These are phyloP conservation scores for Tetranychus piercei DNA, from an alignment of 2,888 invertebrate genomes.

Conservation along the genomic window DNA sequence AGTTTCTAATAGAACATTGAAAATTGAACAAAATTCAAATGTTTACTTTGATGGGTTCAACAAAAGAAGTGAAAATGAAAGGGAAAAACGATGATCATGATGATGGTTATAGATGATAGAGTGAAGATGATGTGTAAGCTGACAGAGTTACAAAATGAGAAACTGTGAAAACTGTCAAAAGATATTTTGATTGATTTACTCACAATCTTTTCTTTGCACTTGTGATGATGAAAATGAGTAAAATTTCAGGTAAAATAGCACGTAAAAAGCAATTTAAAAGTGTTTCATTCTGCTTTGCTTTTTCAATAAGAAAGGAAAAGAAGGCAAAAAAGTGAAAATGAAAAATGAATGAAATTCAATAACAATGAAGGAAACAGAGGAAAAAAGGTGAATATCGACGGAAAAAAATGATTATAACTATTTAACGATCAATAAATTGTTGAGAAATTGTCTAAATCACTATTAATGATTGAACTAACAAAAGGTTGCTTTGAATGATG, in stretches of 20 bases:
- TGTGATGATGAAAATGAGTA: not conserved
- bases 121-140: not conserved
- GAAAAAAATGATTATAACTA: not conserved
- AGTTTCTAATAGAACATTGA: no score
- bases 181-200: not conserved
- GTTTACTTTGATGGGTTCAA: no score
- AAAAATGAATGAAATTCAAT: not conserved
- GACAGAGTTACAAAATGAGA: not conserved
- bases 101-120: not conserved
- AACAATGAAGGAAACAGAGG: not conserved
- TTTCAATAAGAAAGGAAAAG: not conserved
- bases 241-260: not conserved
- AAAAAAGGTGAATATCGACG: not conserved
- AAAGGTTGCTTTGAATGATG: no score
- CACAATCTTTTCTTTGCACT: not conserved
- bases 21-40: no score
- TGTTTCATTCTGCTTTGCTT: not conserved
- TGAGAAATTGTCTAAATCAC: not conserved
- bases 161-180: not conserved
- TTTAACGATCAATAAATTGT: conserved; percentile 1
- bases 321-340: not conserved
- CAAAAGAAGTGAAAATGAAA: no score
- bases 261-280: not conserved
- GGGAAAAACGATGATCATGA: no score
- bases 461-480: not conserved